Conservation (phyloP, 2,888 invertebrate genomes). For the Conchocele bisecta region DNA sequence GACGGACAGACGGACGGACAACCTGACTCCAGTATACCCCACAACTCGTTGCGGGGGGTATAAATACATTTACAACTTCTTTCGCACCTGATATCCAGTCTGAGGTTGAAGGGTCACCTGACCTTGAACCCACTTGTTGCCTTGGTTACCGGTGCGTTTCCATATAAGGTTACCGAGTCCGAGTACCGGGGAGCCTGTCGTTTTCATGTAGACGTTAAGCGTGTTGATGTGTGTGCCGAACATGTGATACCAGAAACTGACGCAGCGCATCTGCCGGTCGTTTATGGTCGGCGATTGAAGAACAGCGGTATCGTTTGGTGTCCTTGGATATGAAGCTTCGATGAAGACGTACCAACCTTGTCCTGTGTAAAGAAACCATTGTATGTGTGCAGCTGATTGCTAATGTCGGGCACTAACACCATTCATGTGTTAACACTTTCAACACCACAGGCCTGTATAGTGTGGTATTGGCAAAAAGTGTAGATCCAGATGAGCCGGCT, state of each 20-base stretch:
- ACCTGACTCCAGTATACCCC: too few species aligned
- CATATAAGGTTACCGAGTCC: conserved; percentile 52
- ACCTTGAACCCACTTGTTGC: conserved; percentile 64
- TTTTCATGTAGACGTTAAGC: conserved; percentile 62
- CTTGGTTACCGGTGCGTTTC: conserved; percentile 58
- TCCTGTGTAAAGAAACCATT: too few species aligned
- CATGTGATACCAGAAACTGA: conserved; percentile 79
- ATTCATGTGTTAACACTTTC: too few species aligned
- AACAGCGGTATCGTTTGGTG: conserved; percentile 85
- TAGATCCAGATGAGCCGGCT: too few species aligned
- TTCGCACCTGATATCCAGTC: conserved; percentile 57
- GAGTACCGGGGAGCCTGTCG: conserved; percentile 29
- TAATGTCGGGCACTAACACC: not conserved
- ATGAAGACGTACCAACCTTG: conserved; percentile 82
- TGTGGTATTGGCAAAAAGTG: too few species aligned
- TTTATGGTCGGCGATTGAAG: conserved; percentile 78
- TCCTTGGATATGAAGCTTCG: conserved; percentile 85
- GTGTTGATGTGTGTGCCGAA: conserved; percentile 69
- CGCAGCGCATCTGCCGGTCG: conserved; percentile 62
- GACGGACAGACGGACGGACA: too few species aligned
- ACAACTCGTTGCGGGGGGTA: too few species aligned
- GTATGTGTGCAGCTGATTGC: too few species aligned
- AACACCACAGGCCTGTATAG: too few species aligned
- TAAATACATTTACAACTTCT: too few species aligned
- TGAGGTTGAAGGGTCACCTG: conserved; percentile 46